A percentile compares a stretch with the other conserved stretches of the same genome.
phyloP scores from a whole-genome alignment of 2,797 vertebrate species.

The Lophura swinhoii region DNA sequence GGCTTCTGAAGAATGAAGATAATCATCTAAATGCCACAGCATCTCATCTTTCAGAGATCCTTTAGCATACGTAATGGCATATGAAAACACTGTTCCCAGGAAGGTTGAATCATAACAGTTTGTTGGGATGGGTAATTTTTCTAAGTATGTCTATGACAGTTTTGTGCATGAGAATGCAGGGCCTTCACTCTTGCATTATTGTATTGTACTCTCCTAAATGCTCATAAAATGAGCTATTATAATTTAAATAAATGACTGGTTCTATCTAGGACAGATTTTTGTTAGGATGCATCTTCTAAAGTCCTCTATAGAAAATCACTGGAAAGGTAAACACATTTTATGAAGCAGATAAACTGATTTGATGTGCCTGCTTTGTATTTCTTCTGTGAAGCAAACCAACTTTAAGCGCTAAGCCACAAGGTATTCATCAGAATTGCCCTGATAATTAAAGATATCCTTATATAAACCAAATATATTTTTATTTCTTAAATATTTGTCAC shows the following conservation, averaged over 20 bases:
- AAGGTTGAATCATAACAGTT: background rate
- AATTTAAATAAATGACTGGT: background rate
- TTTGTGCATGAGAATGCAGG: background rate
- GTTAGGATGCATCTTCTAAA: background rate
- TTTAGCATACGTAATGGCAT: background rate
- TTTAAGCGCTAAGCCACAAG: background rate
- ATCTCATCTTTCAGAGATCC: background rate
- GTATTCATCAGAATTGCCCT: background rate
- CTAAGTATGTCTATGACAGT: background rate
- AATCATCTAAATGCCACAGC: background rate
- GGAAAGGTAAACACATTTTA: conserved; percentile 2
- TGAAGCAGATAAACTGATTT: background rate
- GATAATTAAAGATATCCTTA: background rate
- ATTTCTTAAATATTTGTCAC: background rate
- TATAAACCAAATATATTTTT: background rate
- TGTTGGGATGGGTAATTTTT: background rate
- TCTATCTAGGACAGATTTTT: background rate
- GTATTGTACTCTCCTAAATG: background rate
- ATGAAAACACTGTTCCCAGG: background rate
- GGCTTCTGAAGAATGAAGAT: background rate
- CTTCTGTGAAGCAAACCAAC: background rate
- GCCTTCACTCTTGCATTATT: background rate
- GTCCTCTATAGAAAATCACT: background rate
- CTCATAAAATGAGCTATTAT: background rate
- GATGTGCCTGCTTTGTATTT: background rate